Percentiles rank a stretch among this genome's conserved stretches.
These are phyloP conservation scores for Malurus leucopterus DNA, from an alignment of 2,797 vertebrate genomes.

Conservation along the genomic window DNA sequence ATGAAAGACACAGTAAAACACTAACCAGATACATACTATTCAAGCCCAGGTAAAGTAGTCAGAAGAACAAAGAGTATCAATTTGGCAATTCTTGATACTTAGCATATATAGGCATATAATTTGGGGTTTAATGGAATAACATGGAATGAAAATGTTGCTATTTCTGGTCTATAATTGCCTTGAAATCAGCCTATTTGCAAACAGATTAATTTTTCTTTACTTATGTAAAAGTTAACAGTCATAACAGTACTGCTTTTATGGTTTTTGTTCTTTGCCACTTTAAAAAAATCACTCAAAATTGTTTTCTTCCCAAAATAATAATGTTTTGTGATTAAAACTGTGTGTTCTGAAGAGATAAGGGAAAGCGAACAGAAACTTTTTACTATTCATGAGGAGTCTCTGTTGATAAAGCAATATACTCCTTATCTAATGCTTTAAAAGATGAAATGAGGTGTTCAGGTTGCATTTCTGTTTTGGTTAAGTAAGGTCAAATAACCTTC, in stretches of 20 bases:
- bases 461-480: slow-evolving; percentile 47
- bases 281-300: not conserved
- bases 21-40: not conserved
- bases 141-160: not conserved
- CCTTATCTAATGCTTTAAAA: slow-evolving; percentile 33
- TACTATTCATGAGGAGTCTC: not conserved
- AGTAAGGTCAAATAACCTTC: slow-evolving; percentile 38
- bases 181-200: not conserved
- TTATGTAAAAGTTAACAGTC: not conserved
- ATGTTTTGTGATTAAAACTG: not conserved
- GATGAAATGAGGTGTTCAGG: slow-evolving; percentile 20
- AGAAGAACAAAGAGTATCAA: not conserved
- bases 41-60: not conserved
- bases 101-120: not conserved
- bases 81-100: not conserved
- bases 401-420: not conserved
- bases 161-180: not conserved
- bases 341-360: not conserved
- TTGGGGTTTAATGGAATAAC: not conserved
- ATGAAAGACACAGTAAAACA: not conserved
- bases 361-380: not conserved
- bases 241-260: not conserved
- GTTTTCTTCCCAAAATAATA: not conserved
- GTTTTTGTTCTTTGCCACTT: not conserved
- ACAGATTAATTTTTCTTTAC: not conserved